Conservation (phyloP, 2,113 vertebrate species). For the Chloropsis hardwickii region DNA sequence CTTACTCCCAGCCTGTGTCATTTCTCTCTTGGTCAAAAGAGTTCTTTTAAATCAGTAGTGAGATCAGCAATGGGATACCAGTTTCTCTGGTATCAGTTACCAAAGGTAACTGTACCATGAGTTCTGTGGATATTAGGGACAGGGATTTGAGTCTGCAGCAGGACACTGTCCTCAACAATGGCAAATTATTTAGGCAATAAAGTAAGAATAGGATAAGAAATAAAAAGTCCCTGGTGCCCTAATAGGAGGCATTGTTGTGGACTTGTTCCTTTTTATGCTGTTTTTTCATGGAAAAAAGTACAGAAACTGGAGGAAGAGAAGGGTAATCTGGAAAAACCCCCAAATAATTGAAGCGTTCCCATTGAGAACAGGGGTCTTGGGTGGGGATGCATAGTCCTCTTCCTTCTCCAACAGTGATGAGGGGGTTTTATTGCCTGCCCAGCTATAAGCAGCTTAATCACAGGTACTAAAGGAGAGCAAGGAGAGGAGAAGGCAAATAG, state of each 20-base stretch:
- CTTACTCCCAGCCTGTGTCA: neutral
- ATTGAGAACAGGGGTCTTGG: neutral
- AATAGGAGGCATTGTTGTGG: neutral
- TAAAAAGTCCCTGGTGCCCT: neutral
- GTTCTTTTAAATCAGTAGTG: neutral
- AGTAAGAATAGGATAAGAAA: neutral
- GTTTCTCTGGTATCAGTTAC: neutral
- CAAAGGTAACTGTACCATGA: neutral
- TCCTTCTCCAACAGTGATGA: neutral
- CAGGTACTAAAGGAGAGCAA: neutral
- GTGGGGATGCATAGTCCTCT: neutral
- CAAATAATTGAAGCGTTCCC: neutral
- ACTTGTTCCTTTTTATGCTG: neutral
- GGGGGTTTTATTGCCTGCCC: accelerated
- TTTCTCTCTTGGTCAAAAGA: neutral
- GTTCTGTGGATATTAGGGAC: neutral
- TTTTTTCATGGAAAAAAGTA: neutral
- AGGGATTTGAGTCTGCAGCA: neutral
- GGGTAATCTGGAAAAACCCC: accelerated
- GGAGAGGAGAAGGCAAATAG: neutral
- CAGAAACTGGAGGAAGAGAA: neutral
- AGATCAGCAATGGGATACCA: neutral
- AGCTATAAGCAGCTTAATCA: neutral
- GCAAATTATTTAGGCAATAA: neutral
- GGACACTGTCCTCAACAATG: neutral